phyloP scores from a whole-genome alignment of 1,140 invertebrate genomes.

The Drosophila gunungcola region DNA sequence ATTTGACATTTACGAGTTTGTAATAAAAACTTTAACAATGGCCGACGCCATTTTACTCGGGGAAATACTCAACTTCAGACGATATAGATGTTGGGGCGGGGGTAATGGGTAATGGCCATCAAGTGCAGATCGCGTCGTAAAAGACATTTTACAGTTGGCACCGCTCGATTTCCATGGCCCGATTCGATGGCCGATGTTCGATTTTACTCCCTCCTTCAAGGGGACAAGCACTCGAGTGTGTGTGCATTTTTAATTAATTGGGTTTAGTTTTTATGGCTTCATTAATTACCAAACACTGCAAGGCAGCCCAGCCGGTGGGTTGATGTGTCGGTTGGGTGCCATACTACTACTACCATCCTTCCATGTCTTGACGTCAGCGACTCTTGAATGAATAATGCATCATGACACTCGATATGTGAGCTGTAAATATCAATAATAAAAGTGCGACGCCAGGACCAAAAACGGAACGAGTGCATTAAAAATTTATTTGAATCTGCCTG shows the following conservation, averaged over 20 bases:
- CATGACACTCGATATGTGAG: conserved; percentile 59
- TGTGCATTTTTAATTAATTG: conserved; percentile 84
- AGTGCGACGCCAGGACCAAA: conserved; percentile 70
- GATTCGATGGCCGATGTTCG: conserved; percentile 36
- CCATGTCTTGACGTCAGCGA: conserved; percentile 74
- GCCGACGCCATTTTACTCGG: conserved; percentile 78
- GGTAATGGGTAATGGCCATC: conserved; percentile 78
- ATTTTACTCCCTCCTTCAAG: conserved; percentile 17
- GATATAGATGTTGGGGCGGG: conserved; percentile 4
- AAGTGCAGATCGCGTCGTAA: conserved; percentile 79
- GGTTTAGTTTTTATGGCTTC: conserved; percentile 84
- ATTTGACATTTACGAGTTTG: conserved; percentile 81
- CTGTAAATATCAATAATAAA: conserved; percentile 82
- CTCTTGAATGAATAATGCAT: conserved; percentile 80
- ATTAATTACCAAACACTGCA: conserved; percentile 77
- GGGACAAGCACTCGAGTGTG: conserved; percentile 16
- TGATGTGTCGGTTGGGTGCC: background rate
- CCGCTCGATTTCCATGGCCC: conserved; percentile 54
- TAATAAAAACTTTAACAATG: conserved; percentile 83
- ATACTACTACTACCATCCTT: conserved; percentile 39
- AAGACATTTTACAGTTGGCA: conserved; percentile 79
- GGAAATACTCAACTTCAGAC: conserved; percentile 56
- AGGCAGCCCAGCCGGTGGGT: conserved; percentile 14
- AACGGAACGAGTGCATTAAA: conserved; percentile 73
- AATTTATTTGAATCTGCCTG: conserved; percentile 81